Evolutionary conservation across 30 jellyfish, hydroid and myxozoan genomes (phyloP).

Genomic region (Hydra vulgaris): DNA sequence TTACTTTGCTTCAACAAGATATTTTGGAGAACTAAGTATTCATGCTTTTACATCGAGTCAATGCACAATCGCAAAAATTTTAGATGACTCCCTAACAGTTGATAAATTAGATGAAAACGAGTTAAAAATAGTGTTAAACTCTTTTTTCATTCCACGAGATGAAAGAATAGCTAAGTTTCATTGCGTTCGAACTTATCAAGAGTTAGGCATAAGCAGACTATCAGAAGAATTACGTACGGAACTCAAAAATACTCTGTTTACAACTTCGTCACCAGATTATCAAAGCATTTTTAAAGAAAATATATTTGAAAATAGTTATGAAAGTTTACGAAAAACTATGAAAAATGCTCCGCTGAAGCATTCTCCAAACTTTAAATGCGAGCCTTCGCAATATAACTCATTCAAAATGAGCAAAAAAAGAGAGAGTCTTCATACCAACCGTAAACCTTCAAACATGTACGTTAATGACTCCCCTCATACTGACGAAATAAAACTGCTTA

Average conservation of each 20-base stretch:
- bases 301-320: background rate
- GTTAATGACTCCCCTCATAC: conserved; percentile 6
- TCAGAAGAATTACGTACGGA: conserved; percentile 18
- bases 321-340: background rate
- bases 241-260: background rate
- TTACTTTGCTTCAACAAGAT: conserved; percentile 7
- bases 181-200: conserved; percentile 9
- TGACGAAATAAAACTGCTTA: background rate
- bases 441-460: background rate
- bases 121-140: background rate
- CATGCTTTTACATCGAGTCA: conserved; percentile 1
- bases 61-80: background rate
- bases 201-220: conserved; percentile 15
- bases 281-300: background rate
- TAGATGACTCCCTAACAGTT: background rate
- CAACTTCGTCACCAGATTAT: background rate
- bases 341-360: background rate
- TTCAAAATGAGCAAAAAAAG: background rate
- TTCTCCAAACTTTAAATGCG: background rate
- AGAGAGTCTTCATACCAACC: background rate
- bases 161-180: background rate
- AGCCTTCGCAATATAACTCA: background rate
- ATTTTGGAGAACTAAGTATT: conserved; percentile 2
- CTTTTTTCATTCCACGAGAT: background rate
- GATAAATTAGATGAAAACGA: conserved; percentile 11